Conservation (phyloP, 2,113 vertebrate genomes). For the Xyrauchen texanus region DNA sequence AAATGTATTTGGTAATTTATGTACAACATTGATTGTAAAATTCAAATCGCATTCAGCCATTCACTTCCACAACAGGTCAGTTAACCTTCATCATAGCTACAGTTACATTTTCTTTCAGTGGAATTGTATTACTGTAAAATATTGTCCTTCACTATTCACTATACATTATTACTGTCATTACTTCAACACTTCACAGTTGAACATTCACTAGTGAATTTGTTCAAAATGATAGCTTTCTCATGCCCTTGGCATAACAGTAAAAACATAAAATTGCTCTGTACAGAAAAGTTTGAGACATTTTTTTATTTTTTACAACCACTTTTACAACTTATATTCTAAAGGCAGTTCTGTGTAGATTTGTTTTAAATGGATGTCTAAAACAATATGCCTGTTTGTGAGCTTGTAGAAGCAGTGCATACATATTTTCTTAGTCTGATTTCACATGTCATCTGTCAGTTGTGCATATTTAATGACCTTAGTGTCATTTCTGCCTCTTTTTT, state of each 20-base stretch:
- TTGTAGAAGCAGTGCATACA: constrained; percentile 1
- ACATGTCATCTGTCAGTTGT: constrained; percentile 12
- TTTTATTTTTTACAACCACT: not conserved
- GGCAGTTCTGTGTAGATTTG: not conserved
- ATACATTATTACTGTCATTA: not conserved
- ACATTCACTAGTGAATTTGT: constrained; percentile 12
- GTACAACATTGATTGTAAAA: not conserved
- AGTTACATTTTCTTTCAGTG: constrained; percentile 6
- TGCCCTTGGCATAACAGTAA: not conserved
- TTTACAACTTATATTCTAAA: not conserved
- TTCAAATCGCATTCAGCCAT: not conserved
- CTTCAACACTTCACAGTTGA: too few relatives aligned
- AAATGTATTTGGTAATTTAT: too few relatives aligned
- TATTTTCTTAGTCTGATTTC: constrained; percentile 51
- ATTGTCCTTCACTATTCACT: constrained; percentile 1
- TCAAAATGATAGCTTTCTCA: constrained; percentile 14
- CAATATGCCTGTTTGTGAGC: constrained; percentile 8
- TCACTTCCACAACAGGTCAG: not conserved
- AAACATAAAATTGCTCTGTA: not conserved
- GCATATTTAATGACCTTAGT: constrained; percentile 53
- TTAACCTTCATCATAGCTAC: constrained; percentile 15
- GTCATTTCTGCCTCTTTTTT: constrained; percentile 42
- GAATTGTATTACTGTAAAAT: not conserved
- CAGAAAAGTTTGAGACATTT: not conserved
- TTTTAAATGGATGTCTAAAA: not conserved